Evolutionary conservation across 2,113 vertebrate species (phyloP), one percentile per base, ranked within the genome.

Genomic region (Gambusia affinis): DNA sequence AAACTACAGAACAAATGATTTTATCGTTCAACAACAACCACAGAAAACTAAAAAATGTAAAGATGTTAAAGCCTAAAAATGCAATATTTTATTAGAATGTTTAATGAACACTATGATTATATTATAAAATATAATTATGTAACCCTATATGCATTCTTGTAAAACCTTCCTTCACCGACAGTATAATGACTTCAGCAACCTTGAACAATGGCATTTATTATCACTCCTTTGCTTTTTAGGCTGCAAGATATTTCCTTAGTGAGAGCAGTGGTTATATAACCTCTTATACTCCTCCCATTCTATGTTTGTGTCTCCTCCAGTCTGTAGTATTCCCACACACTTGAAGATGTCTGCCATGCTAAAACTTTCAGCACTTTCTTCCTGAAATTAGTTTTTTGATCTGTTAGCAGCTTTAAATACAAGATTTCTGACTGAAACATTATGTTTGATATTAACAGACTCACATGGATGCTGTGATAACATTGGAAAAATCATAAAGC

Each of bases 211-310:
- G 70, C 33, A 60, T 85, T 84, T 81, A 75, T 85, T 77, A 76
- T 73, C 73, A 63, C 60, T 33, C 68, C 72, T 67, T 76, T 77
- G 0, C 74, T 87, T 81, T 66, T 75, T 64, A 87, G 81, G 47
- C 29, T 22, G 19, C 42, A 68, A 62, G 57, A 81, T 67, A 62
- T 89, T 61, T 86, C 77, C 72, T 85, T 78, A 74, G 77, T 88
- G 79, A 86, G 70, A 82, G n/a, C n/a, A 19, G 54, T 65, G 61
- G 71, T 90, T 88, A 88, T 74, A 78, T 82, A 88, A 90, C 71
- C 30, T 64, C 62, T 17, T 71, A 68, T 37, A 84, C 76, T 67
- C 84, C 72, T 86, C 84, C 78, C 60, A 75, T 83, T 71, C 68
- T 78, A 57, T 70, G 67, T 81, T 67, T 80, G 67, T 67, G 67